Percentiles rank a stretch among this genome's conserved stretches.
These are phyloP conservation scores for Ciconia boyciana DNA, from an alignment of 2,113 vertebrate genomes.

Conservation along the genomic window DNA sequence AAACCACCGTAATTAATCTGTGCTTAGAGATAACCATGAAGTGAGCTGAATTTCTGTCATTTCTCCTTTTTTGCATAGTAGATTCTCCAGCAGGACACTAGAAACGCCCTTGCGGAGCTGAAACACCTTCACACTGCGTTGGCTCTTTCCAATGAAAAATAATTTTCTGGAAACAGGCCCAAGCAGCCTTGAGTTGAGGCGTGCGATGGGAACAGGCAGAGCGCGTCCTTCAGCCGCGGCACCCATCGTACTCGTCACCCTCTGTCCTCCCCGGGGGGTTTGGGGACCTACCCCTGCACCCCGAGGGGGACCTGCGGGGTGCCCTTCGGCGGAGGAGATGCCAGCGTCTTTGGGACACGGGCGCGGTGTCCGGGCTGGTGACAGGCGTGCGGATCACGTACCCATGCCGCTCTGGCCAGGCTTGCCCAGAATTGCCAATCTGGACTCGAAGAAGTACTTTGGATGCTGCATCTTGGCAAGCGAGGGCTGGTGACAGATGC, in stretches of 20 bases:
- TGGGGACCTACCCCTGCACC: background rate
- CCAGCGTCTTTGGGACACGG: fast-evolving
- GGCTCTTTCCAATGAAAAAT: background rate
- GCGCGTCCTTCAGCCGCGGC: background rate
- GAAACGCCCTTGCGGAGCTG: background rate
- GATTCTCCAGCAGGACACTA: background rate
- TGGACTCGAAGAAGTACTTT: background rate
- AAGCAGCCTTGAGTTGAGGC: fast-evolving
- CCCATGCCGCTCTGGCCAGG: background rate
- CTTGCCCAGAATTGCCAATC: background rate
- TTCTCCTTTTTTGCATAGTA: background rate
- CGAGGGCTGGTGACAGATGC: slow-evolving; percentile 17
- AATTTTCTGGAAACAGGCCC: background rate
- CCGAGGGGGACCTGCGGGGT: background rate
- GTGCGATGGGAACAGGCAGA: background rate
- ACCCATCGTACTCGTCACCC: fast-evolving
- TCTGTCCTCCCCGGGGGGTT: background rate
- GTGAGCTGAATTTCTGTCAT: background rate
- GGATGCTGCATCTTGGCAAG: slow-evolving; percentile 35
- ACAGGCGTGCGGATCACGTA: fast-evolving
- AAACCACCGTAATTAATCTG: background rate
- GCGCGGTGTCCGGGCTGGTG: background rate
- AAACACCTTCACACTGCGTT: background rate
- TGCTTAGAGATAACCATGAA: background rate
- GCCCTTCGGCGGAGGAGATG: background rate